Percentiles rank a stretch among this genome's conserved stretches.
Conservation (phyloP, 2,797 vertebrate genomes). For the Rhinoraja longicauda region DNA sequence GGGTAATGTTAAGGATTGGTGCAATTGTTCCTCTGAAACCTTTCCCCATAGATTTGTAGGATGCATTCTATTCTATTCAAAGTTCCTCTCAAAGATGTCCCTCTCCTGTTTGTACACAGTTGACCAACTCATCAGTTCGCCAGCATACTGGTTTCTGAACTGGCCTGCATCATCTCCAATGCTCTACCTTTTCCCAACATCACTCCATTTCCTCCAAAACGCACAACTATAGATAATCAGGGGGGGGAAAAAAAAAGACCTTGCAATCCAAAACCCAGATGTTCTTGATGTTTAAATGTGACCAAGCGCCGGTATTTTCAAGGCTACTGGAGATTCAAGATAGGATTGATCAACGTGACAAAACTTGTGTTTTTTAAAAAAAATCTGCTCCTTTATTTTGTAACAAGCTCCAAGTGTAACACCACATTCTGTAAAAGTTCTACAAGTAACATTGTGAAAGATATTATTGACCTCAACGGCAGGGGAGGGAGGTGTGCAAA, state of each 20-base stretch:
- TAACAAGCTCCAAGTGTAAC: neutral
- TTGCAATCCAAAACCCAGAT: neutral
- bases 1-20: no score
- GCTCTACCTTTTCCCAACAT: no score
- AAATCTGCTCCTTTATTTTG: neutral
- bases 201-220: neutral
- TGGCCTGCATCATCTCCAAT: neutral
- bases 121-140: no score
- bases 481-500: neutral
- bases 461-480: neutral
- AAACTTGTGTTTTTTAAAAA: neutral
- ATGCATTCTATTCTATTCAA: no score
- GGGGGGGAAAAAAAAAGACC: neutral
- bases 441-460: neutral
- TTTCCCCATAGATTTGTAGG: no score
- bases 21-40: no score
- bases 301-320: neutral
- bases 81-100: no score
- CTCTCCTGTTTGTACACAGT: no score
- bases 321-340: neutral
- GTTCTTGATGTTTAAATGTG: neutral
- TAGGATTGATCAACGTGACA: neutral
- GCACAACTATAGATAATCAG: no score
- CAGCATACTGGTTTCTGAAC: no score
- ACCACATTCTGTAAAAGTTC: neutral